These are phyloP conservation scores for Hydraecia micacea DNA, from an alignment of 2,888 invertebrate species.

Conservation along the genomic window DNA sequence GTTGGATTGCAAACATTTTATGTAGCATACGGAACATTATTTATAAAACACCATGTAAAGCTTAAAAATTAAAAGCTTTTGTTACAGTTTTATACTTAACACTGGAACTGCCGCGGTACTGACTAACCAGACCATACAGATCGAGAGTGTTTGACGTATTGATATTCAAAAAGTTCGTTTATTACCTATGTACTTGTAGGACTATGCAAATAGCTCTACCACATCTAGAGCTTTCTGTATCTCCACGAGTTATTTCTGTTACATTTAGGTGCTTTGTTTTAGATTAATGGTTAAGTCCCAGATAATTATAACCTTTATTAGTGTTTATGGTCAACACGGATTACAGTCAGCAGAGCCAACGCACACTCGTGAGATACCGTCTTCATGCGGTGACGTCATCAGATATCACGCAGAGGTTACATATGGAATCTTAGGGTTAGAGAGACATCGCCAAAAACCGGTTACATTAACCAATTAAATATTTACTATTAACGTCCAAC, in stretches of 20 bases:
- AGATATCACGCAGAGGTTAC: constrained; percentile 49
- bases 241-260: neutral
- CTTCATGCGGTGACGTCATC: constrained; percentile 48
- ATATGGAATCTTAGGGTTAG: constrained; percentile 62
- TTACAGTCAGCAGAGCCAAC: neutral
- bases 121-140: neutral
- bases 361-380: constrained; percentile 1
- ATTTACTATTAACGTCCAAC: constrained; percentile 74
- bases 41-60: neutral
- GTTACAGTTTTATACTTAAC: neutral
- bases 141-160: neutral
- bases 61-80: neutral
- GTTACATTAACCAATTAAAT: constrained; percentile 77
- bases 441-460: constrained; percentile 72
- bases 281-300: neutral
- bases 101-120: neutral
- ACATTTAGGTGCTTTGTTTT: neutral
- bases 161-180: neutral
- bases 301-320: constrained; percentile 9
- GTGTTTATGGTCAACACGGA: neutral
- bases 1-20: neutral
- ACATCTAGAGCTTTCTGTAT: no score
- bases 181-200: neutral
- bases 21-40: neutral
- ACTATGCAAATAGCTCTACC: neutral